Conservation (phyloP, 2,888 invertebrate genomes). For the Dasysyrphus tricinctus region DNA sequence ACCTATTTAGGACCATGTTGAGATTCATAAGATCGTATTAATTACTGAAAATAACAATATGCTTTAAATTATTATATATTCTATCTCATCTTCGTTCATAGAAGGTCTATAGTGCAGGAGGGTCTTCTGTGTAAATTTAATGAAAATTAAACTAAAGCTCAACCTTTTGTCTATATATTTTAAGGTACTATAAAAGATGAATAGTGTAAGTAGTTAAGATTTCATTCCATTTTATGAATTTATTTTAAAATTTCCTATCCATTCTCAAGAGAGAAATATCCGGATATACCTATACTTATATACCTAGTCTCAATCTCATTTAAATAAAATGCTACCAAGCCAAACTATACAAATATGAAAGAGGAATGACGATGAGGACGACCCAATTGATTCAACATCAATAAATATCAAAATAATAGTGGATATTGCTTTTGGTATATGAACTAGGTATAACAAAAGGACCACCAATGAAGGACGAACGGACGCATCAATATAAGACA, state of each 20-base stretch:
- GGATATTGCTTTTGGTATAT: slow-evolving; percentile 42
- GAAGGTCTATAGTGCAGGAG: background rate
- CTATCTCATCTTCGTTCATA: background rate
- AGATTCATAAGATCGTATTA: slow-evolving; percentile 46
- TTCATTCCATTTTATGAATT: background rate
- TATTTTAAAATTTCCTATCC: background rate
- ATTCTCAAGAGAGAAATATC: background rate
- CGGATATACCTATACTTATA: background rate
- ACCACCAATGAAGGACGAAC: slow-evolving; percentile 7
- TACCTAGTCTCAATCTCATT: slow-evolving; percentile 50
- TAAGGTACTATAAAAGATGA: background rate
- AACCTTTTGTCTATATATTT: background rate
- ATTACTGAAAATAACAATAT: slow-evolving; percentile 52
- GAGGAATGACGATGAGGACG: slow-evolving; percentile 48
- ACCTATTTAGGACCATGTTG: background rate
- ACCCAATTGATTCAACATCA: slow-evolving; percentile 71
- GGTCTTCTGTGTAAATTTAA: background rate
- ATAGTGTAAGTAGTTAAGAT: background rate
- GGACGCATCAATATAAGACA: slow-evolving; percentile 1
- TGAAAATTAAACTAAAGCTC: slow-evolving; percentile 2
- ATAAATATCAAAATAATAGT: slow-evolving; percentile 68
- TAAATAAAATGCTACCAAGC: slow-evolving; percentile 53
- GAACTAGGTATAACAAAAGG: background rate
- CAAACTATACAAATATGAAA: slow-evolving; percentile 17
- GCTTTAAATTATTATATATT: background rate